phyloP scores from a whole-genome alignment of 2,797 vertebrate species.

The Lophius americanus region DNA sequence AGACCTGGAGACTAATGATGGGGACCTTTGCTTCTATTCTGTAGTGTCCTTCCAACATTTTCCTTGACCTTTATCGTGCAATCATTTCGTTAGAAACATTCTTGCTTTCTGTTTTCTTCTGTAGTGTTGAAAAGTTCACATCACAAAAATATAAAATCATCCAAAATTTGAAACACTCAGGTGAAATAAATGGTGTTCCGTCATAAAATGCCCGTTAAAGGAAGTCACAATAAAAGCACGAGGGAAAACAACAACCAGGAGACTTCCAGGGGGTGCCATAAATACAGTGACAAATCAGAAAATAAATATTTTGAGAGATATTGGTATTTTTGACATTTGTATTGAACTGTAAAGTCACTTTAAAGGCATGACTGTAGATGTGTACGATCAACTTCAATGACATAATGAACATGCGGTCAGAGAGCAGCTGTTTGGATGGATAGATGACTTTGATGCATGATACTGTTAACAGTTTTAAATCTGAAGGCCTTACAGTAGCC shows the following conservation, averaged over 20 bases:
- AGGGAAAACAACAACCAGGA: conserved; percentile 17
- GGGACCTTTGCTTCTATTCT: conserved; percentile 10
- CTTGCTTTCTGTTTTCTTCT: conserved; percentile 32
- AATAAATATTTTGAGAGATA: conserved; percentile 42
- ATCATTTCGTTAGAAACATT: conserved; percentile 15
- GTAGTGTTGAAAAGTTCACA: conserved; percentile 36
- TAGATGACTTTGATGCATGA: conserved; percentile 42
- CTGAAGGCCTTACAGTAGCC: conserved; percentile 8
- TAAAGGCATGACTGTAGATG: conserved; percentile 16
- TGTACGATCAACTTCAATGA: conserved; percentile 18
- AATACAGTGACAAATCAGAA: conserved; percentile 15
- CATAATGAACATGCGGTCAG: conserved; percentile 36
- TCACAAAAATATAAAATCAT: conserved; percentile 29
- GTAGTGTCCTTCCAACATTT: conserved; percentile 15
- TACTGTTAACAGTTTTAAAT: conserved; percentile 30
- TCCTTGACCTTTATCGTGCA: background rate
- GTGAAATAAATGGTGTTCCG: conserved; percentile 34
- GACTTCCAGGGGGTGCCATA: conserved; percentile 24
- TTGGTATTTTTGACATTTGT: conserved; percentile 35
- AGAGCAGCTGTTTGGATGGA: conserved; percentile 29
- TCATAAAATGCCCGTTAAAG: conserved; percentile 43
- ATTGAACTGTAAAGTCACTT: conserved; percentile 4
- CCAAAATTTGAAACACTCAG: conserved; percentile 14
- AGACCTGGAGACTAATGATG: conserved; percentile 14
- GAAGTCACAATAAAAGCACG: conserved; percentile 38